Conservation (phyloP, 2,888 invertebrate genomes). For the Nymphalis c-album region DNA sequence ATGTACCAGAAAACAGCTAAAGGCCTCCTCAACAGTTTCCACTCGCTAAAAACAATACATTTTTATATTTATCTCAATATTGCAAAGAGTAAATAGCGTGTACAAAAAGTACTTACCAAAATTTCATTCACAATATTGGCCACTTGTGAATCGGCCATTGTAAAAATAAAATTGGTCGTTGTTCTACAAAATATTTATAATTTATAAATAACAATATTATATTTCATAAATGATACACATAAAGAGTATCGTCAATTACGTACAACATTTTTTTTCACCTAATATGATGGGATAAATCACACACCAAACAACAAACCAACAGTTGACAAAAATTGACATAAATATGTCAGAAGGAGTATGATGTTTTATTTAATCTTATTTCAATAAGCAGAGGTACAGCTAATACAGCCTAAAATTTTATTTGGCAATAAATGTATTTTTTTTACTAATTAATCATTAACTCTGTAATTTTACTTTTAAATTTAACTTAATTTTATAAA, state of each 20-base stretch:
- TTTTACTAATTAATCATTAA: too few species aligned
- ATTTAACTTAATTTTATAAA: too few species aligned
- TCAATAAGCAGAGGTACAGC: too few species aligned
- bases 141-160: slow-evolving; percentile 84
- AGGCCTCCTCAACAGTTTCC: slow-evolving; percentile 93
- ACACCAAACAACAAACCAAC: slow-evolving; percentile 24
- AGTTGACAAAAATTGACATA: slow-evolving; percentile 9
- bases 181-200: slow-evolving; percentile 14
- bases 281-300: slow-evolving; percentile 4
- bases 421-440: too few species aligned
- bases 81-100: not conserved
- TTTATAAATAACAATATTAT: slow-evolving; percentile 7
- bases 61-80: slow-evolving; percentile 9
- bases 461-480: too few species aligned
- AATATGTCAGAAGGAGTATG: not conserved
- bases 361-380: too few species aligned
- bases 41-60: slow-evolving; percentile 82
- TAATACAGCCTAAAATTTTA: too few species aligned
- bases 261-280: slow-evolving; percentile 10
- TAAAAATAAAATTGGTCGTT: slow-evolving; percentile 16
- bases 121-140: slow-evolving; percentile 85
- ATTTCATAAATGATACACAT: slow-evolving; percentile 4
- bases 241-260: slow-evolving; percentile 1
- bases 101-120: slow-evolving; percentile 71
- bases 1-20: slow-evolving; percentile 92